Evolutionary conservation across 2,888 invertebrate species (phyloP).

Genomic region (Ditylenchus weischeri): DNA sequence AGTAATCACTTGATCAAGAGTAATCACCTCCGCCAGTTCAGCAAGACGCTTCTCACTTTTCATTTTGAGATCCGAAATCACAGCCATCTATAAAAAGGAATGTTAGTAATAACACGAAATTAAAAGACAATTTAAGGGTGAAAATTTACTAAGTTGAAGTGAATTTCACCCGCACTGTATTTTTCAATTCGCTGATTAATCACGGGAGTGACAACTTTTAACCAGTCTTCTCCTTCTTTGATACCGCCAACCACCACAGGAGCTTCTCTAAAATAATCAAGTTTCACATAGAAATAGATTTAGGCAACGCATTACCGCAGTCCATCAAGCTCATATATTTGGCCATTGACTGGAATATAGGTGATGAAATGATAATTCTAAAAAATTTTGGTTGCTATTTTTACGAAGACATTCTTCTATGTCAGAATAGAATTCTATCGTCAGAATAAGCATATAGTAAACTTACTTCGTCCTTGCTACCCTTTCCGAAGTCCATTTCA

Average conservation of each 20-base stretch:
- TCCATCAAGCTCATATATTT: constrained; percentile 91
- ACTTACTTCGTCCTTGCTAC: constrained; percentile 72
- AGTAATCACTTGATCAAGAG: too few species aligned
- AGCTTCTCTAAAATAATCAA: constrained; percentile 62
- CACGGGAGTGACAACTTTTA: constrained; percentile 81
- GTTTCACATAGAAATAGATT: too few species aligned
- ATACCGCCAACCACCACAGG: constrained; percentile 86
- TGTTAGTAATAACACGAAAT: too few species aligned
- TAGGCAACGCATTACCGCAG: constrained; percentile 68
- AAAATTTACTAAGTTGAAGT: constrained; percentile 89
- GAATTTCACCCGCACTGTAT: constrained; percentile 93
- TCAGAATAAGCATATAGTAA: too few species aligned
- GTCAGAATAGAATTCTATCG: too few species aligned
- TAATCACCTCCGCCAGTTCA: constrained; percentile 61
- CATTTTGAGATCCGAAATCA: constrained; percentile 84
- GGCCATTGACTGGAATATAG: constrained; percentile 86
- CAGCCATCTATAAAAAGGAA: constrained; percentile 75
- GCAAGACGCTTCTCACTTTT: constrained; percentile 76
- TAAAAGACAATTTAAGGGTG: too few species aligned
- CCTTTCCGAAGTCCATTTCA: constrained; percentile 60
- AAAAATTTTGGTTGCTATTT: too few species aligned
- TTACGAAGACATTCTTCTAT: too few species aligned
- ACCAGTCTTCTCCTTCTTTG: constrained; percentile 78
- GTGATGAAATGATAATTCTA: constrained; percentile 88
- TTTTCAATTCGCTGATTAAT: constrained; percentile 87